A percentile compares a stretch with the other conserved stretches of the same genome.
Evolutionary conservation across 2,888 invertebrate species (phyloP).

Genomic region (Ephialtes manifestator): DNA sequence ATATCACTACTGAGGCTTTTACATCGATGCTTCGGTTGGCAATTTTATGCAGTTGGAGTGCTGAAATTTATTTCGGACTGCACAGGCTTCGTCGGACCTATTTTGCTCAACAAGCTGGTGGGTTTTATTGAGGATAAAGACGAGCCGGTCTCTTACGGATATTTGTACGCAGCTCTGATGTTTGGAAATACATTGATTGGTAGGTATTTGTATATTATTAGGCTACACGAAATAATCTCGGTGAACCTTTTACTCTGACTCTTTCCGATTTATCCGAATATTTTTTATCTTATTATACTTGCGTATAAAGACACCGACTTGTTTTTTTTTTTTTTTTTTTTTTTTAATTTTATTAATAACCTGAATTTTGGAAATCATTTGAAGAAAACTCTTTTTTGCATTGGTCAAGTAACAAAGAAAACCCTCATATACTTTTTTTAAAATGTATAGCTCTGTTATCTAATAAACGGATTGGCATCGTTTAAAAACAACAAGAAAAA

Average conservation of each 20-base stretch:
- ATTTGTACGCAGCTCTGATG: slow-evolving; percentile 90
- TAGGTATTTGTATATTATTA: slow-evolving; percentile 82
- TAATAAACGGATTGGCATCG: neutral
- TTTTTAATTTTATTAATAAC: no score
- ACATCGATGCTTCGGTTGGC: slow-evolving; percentile 92
- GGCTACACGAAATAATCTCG: no score
- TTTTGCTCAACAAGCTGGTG: slow-evolving; percentile 94
- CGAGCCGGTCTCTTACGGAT: slow-evolving; percentile 89
- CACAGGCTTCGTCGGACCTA: slow-evolving; percentile 95
- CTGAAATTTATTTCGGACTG: slow-evolving; percentile 94
- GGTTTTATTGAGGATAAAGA: slow-evolving; percentile 91
- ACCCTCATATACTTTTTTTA: neutral
- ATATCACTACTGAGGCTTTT: slow-evolving; percentile 90
- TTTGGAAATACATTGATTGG: slow-evolving; percentile 90
- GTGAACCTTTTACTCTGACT: no score
- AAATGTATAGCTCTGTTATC: slow-evolving; percentile 14
- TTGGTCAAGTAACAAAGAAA: no score
- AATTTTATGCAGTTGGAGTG: slow-evolving; percentile 94
- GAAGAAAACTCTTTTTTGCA: no score
- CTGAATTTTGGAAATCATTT: no score
- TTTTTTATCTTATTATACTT: no score
- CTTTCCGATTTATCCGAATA: no score
- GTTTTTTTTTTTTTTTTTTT: no score
- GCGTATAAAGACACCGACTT: no score
- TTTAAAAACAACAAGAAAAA: no score